A percentile compares a stretch with the other conserved stretches of the same genome.
Evolutionary conservation across 2,888 invertebrate genomes (phyloP).

Genomic region (Zeuzera pyrina): DNA sequence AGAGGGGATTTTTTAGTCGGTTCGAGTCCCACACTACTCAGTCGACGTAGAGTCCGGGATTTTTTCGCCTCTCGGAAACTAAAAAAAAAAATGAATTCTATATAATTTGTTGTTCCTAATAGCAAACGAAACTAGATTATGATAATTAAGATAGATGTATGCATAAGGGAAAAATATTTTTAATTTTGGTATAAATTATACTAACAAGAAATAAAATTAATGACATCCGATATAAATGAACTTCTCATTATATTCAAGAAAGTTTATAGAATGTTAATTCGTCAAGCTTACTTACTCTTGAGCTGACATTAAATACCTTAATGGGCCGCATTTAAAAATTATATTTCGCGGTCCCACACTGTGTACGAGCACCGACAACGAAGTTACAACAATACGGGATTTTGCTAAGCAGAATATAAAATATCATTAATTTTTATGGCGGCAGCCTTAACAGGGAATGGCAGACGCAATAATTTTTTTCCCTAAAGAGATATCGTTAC

Average conservation of each 20-base stretch:
- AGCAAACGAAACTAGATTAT: too few relatives aligned
- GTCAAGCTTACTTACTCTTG: conserved; percentile 34
- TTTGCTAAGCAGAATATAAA: conserved; percentile 56
- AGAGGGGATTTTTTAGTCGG: too few relatives aligned
- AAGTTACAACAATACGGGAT: conserved; percentile 44
- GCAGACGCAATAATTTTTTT: conserved; percentile 26
- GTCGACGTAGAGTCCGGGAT: too few relatives aligned
- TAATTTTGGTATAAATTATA: too few relatives aligned
- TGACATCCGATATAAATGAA: background rate
- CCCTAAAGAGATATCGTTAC: conserved; percentile 17
- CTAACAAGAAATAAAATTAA: background rate
- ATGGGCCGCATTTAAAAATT: conserved; percentile 32
- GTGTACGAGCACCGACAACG: conserved; percentile 28
- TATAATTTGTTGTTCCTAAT: too few relatives aligned
- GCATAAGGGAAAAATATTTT: too few relatives aligned
- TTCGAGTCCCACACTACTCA: too few relatives aligned
- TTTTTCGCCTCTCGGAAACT: too few relatives aligned
- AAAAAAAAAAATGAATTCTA: too few relatives aligned
- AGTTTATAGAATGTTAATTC: conserved; percentile 38
- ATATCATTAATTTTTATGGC: conserved; percentile 35
- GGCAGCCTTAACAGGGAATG: conserved; percentile 25
- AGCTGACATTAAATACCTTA: conserved; percentile 49
- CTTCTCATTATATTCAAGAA: conserved; percentile 9
- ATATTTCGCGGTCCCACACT: conserved; percentile 25
- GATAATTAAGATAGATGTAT: too few relatives aligned